phyloP scores from a whole-genome alignment of 2,797 vertebrate genomes.

The Myotis planiceps region DNA sequence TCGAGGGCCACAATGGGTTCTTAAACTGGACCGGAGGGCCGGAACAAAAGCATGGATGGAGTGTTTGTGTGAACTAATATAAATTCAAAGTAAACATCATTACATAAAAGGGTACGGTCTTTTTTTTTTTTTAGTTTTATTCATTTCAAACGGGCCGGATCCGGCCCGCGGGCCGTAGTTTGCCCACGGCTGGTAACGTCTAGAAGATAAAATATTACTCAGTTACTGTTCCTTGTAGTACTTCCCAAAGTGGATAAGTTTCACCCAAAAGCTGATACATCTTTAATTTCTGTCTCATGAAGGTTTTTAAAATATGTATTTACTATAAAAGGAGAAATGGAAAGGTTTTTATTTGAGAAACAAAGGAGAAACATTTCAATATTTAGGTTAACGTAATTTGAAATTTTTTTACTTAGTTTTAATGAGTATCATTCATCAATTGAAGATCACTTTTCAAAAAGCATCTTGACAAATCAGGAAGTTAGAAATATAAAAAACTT shows the following conservation, averaged over 20 bases:
- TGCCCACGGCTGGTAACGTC: too few relatives aligned
- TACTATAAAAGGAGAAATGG: neutral
- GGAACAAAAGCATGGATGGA: too few relatives aligned
- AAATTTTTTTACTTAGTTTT: neutral
- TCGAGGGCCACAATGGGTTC: too few relatives aligned
- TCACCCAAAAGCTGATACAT: neutral
- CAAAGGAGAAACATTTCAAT: neutral
- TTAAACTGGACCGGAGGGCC: too few relatives aligned
- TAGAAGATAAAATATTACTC: neutral
- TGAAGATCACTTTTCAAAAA: slow-evolving; percentile 31
- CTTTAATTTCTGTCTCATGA: slow-evolving; percentile 30
- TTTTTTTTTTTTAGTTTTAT: too few relatives aligned
- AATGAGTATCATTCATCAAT: neutral
- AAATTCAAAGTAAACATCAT: too few relatives aligned
- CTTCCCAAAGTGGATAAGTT: neutral
- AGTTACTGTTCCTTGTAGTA: neutral
- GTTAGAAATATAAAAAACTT: neutral
- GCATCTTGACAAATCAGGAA: neutral
- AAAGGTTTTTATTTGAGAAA: slow-evolving; percentile 37
- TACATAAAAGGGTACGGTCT: too few relatives aligned
- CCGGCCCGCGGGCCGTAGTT: too few relatives aligned
- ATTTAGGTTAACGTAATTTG: neutral
- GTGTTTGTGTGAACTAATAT: too few relatives aligned
- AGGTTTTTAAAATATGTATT: neutral
- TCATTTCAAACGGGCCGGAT: too few relatives aligned